Evolutionary conservation across 2,113 vertebrate genomes (phyloP), one percentile per base, ranked within the genome.

Genomic region (Blennius ocellaris): DNA sequence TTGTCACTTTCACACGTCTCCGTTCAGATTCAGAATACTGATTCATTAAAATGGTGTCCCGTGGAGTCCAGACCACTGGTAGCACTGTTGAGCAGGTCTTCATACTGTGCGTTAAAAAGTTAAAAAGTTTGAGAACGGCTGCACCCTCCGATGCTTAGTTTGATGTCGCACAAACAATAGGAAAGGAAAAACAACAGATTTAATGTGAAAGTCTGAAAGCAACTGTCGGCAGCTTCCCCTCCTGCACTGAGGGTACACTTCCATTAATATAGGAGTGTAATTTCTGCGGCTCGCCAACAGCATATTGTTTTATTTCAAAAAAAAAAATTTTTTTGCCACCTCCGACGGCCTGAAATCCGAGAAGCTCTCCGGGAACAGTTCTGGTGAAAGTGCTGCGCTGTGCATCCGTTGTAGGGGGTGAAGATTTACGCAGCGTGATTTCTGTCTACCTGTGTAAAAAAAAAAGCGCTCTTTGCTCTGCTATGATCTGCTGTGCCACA

Each of bases 381-480:
- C n/a, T 2, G 11, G 21, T 30, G 21, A 30, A 30, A 30, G 21
- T 30, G 21, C 2, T 4, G 21, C 21, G 21, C 21, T 30, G 21
- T 30, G 21, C 21, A 30, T 30, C 3, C 0, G 47, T 55, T 36
- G 1, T 47, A 53, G 57, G 43, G 37, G 4, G 21, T 30, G 21
- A 30, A 30, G 21, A 30, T 30, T 30, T 30, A 30, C 21, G 21
- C 21, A 30, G 21, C 21, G 8, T 5, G 17, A 3, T 39, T n/a
- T 1, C 43, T 10, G 15, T 73, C 49, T 69, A 15, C 44, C 52
- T 30, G 50, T 16, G 2, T 47, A 51, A 52, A 21, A 48, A 11
- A 73, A 40, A 43, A 17, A 61, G 48, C 49, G 48, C 49, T 48
- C 40, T 45, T 57, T 57, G 54, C 64, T 67, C 1, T 53, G 36